phyloP scores from a whole-genome alignment of 2,888 invertebrate genomes.

The Agrotis ipsilon region DNA sequence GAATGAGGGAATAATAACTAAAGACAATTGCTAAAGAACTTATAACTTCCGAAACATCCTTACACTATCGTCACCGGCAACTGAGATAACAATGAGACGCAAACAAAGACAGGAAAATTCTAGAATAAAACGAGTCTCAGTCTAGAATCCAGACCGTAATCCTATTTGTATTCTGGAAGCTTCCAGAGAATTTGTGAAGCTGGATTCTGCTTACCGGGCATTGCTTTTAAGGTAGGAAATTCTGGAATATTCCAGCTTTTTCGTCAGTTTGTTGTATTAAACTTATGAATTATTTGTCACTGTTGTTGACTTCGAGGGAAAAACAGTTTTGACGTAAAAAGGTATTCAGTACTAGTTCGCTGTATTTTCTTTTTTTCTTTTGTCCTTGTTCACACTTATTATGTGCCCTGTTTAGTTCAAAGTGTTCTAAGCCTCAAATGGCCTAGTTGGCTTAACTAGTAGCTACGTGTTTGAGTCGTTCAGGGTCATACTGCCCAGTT shows the following conservation, averaged over 20 bases:
- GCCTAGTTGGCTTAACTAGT: too few species aligned
- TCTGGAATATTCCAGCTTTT: conserved; percentile 13
- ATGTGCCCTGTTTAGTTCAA: too few species aligned
- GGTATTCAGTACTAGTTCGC: neutral
- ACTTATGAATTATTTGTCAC: neutral
- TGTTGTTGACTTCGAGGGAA: neutral
- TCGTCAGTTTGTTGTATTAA: neutral
- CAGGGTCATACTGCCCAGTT: too few species aligned
- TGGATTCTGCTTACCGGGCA: conserved; percentile 23
- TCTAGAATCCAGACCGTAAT: conserved; percentile 42
- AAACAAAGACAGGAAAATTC: conserved; percentile 17
- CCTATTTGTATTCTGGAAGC: conserved; percentile 59
- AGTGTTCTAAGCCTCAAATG: too few species aligned
- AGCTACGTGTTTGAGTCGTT: too few species aligned
- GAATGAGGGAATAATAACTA: neutral
- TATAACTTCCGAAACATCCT: neutral
- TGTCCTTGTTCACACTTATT: too few species aligned
- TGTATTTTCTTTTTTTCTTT: neutral
- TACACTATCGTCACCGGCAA: neutral
- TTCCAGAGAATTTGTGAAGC: conserved; percentile 39
- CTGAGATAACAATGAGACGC: conserved; percentile 14
- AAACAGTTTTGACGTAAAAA: neutral
- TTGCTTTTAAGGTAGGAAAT: conserved; percentile 31
- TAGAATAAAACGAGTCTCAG: conserved; percentile 12
- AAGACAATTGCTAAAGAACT: neutral